Evolutionary conservation across 2,113 vertebrate genomes (phyloP).

Genomic region (Conger conger): DNA sequence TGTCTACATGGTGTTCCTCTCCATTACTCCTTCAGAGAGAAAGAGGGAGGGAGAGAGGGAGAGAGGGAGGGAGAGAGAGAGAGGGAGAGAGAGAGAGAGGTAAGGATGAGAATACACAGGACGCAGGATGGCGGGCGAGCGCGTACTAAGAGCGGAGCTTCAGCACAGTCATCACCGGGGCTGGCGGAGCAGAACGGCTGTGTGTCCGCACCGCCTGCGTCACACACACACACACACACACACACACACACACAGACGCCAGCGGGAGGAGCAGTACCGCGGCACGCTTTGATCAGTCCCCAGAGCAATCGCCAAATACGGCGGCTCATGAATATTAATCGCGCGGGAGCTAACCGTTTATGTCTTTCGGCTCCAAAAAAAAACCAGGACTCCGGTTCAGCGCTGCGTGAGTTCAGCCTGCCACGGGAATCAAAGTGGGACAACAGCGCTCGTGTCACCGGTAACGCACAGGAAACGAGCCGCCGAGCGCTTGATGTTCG

Average conservation of each 20-base stretch:
- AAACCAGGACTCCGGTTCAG: slow-evolving; percentile 14
- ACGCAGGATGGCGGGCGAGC: slow-evolving; percentile 16
- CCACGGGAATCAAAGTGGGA: slow-evolving; percentile 34
- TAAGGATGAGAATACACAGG: slow-evolving; percentile 32
- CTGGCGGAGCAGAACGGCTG: not conserved
- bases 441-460: not conserved
- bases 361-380: slow-evolving; percentile 38
- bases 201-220: slow-evolving; percentile 22
- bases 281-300: slow-evolving; percentile 49
- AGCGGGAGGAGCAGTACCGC: slow-evolving; percentile 39
- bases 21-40: slow-evolving; percentile 73
- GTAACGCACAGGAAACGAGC: not conserved
- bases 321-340: slow-evolving; percentile 67
- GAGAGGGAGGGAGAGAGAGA: slow-evolving; percentile 33
- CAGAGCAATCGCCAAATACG: slow-evolving; percentile 56
- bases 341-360: slow-evolving; percentile 39
- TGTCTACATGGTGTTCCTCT: slow-evolving; percentile 93
- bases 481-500: not conserved
- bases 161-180: too few species aligned
- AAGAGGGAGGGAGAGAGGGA: slow-evolving; percentile 35
- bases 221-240: not conserved
- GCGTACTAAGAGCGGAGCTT: too few species aligned
- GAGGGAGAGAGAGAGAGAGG: slow-evolving; percentile 32
- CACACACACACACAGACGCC: not conserved
- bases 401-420: slow-evolving; percentile 35